Conservation (phyloP, 2,888 invertebrate genomes). For the Agrotis clavis region DNA sequence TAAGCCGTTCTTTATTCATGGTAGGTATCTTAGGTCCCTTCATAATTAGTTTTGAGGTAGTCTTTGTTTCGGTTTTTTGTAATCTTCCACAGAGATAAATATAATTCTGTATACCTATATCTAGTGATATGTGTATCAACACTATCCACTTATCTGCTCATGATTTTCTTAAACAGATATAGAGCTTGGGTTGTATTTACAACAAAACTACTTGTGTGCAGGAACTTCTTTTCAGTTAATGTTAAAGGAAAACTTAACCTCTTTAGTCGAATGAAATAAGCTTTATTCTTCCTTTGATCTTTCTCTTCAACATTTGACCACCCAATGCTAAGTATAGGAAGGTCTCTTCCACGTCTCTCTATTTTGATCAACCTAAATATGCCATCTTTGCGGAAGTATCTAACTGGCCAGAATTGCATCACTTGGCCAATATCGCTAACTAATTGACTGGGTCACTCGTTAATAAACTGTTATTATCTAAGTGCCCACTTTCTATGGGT, state of each 20-base stretch:
- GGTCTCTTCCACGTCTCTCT: too few species aligned
- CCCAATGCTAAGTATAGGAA: too few species aligned
- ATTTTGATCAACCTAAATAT: constrained; percentile 8
- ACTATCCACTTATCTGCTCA: background rate
- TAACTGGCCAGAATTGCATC: constrained; percentile 73
- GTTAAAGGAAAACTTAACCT: background rate
- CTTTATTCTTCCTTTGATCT: background rate
- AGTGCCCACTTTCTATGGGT: constrained; percentile 46
- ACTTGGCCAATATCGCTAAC: constrained; percentile 79
- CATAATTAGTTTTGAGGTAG: background rate
- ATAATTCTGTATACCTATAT: background rate
- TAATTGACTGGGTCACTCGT: constrained; percentile 76
- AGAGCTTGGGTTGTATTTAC: background rate
- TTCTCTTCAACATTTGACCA: too few species aligned
- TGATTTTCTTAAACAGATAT: too few species aligned
- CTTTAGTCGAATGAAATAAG: background rate
- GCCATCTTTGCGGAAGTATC: constrained; percentile 54
- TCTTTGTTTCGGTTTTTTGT: background rate
- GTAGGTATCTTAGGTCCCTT: background rate
- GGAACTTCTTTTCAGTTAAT: background rate
- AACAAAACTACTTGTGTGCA: background rate
- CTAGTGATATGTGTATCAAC: too few species aligned
- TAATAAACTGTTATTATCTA: constrained; percentile 70
- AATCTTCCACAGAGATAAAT: background rate
- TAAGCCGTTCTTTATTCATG: constrained; percentile 6